Base-by-base conservation (phyloP, 2,113 vertebrate genomes). In the Macroglossus sobrinus region DNA sequence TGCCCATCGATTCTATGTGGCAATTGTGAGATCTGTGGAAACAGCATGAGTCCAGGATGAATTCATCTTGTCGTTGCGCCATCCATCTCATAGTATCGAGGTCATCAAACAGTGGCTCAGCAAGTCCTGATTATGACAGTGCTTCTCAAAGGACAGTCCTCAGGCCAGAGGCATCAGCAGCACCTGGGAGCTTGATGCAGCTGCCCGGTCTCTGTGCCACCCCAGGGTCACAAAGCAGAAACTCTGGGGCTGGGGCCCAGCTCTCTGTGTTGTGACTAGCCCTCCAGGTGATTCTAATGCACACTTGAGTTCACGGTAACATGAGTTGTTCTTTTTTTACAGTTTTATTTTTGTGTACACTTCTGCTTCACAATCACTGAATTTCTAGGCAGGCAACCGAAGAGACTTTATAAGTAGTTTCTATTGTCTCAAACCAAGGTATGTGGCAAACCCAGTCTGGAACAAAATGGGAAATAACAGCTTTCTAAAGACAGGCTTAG, bases 1-100 rank as follows among this genome's bases (percentile, higher is more conserved):
- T 53, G 66, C 30, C 4, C 1, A n/a, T 19, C 53, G n/a, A 0
- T 7, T 33, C 57, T 22, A 3, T 24, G 8, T 63, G 71, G 50
- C 7, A 4, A 35, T 3, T 21, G 18, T 15, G 43, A 80, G 80
- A 28, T 26, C 24, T 57, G 1, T 3, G 47, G 55, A 45, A 53
- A 40, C 45, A 43, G 82, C 26, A 38, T 6, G 40, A 66, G 43
- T 28, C 80, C 30, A 14, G 40, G 59, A 0, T 9, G 47, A 33
- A 50, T 22, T 22, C 28, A 3, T 15, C 26, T 2, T 7, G 40
- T 22, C n/a, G 4, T 1, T 11, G 26, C n/a, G 47, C 26, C 30
- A 3, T 40, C 72, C 63, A 3, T 45, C 18, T 66, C 50, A 6
- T 0, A 26, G 14, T 7, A 1, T 21, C 33, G 8, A 8, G 3